Percentiles rank a stretch among this genome's conserved stretches.
Evolutionary conservation across 2,113 vertebrate species (phyloP).

Genomic region (Brachionichthys hirsutus): DNA sequence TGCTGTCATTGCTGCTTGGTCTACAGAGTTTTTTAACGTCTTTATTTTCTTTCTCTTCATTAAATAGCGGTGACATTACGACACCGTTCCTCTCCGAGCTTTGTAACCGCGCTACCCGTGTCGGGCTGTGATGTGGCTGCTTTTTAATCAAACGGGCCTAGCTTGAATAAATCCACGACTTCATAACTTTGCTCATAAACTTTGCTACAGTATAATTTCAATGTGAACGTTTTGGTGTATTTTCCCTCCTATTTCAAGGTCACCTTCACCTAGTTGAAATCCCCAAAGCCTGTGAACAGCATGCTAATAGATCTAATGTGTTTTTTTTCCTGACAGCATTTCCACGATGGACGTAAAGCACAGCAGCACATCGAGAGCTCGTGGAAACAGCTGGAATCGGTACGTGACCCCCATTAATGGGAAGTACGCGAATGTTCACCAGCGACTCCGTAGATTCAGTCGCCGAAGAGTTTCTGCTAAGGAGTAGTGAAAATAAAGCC

Average conservation of each 20-base stretch:
- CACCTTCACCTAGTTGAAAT: constrained; percentile 40
- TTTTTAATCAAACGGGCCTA: constrained; percentile 23
- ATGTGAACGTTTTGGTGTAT: constrained; percentile 35
- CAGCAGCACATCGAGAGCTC: constrained; percentile 94
- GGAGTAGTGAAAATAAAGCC: too few species aligned
- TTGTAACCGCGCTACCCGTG: constrained; percentile 10
- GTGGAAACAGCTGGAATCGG: constrained; percentile 96
- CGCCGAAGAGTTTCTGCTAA: too few species aligned
- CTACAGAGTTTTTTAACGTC: not conserved
- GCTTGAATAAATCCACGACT: constrained; percentile 10
- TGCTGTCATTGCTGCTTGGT: constrained; percentile 1
- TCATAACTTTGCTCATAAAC: constrained; percentile 29
- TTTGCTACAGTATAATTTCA: constrained; percentile 13
- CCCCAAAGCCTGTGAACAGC: constrained; percentile 14
- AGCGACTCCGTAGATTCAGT: not conserved
- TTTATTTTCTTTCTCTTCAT: too few species aligned
- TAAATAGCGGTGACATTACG: not conserved
- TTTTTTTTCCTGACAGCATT: constrained; percentile 79
- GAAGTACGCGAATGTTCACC: not conserved
- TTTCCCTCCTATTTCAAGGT: constrained; percentile 27
- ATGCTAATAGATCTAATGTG: constrained; percentile 5
- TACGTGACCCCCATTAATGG: constrained; percentile 69
- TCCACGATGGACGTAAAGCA: constrained; percentile 95
- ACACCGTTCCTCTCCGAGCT: not conserved
- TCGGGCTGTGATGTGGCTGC: not conserved